phyloP scores from a whole-genome alignment of 2,888 invertebrate genomes.

The Sphaerophoria taeniata region DNA sequence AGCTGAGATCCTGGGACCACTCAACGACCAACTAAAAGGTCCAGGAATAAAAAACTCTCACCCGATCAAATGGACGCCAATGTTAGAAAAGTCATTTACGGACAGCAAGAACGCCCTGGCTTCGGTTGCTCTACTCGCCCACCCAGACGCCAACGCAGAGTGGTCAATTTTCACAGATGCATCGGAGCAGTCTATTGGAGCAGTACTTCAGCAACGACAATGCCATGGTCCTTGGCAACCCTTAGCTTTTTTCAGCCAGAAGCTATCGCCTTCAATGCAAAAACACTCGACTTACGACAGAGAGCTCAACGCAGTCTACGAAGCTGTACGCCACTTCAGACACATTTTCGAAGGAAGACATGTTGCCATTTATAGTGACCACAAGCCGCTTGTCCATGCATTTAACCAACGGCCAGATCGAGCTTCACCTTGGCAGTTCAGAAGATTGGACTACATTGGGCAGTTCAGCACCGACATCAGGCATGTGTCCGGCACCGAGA shows the following conservation, averaged over 20 bases:
- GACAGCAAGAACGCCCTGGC: background rate
- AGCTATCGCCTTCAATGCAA: background rate
- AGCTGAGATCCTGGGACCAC: background rate
- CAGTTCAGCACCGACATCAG: too few species aligned
- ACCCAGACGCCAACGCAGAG: slow-evolving; percentile 5
- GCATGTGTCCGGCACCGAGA: too few species aligned
- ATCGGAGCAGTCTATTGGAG: background rate
- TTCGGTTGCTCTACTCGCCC: slow-evolving; percentile 5
- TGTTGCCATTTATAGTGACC: too few species aligned
- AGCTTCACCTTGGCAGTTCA: too few species aligned
- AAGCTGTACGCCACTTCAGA: background rate
- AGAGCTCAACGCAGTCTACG: slow-evolving; percentile 3
- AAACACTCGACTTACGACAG: background rate
- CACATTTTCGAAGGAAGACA: background rate
- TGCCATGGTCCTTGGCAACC: slow-evolving; percentile 7
- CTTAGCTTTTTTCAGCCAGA: slow-evolving; percentile 17
- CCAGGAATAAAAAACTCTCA: background rate
- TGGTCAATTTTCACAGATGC: slow-evolving; percentile 6
- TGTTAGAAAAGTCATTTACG: background rate
- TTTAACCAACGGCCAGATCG: too few species aligned
- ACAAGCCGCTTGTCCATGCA: too few species aligned
- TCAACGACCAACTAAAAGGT: background rate
- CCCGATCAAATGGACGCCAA: background rate
- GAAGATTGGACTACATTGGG: too few species aligned
- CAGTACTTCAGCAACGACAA: slow-evolving; percentile 10